These are phyloP conservation scores for Thymelicus lineola DNA, from an alignment of 2,888 invertebrate species.

Conservation along the genomic window DNA sequence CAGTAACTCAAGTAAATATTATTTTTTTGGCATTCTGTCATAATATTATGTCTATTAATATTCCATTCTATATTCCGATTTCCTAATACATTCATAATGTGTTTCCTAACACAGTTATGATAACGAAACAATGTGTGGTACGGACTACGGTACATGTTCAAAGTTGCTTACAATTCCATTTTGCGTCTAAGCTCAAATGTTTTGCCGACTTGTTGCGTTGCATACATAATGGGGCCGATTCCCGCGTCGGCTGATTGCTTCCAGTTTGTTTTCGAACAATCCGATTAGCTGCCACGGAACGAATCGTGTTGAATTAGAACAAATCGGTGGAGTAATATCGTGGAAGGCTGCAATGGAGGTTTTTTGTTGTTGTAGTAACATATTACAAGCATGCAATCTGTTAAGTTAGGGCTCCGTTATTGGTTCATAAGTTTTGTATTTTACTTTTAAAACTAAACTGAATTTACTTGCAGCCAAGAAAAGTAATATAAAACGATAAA, in stretches of 20 bases:
- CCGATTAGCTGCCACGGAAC: slow-evolving; percentile 17
- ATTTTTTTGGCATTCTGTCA: no score
- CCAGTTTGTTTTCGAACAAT: slow-evolving; percentile 28
- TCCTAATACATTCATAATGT: neutral
- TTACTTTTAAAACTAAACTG: no score
- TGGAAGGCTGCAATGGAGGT: neutral
- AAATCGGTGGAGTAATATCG: slow-evolving; percentile 8
- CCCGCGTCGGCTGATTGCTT: slow-evolving; percentile 23
- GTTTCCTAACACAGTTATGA: slow-evolving; percentile 1
- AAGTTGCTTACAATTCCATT: slow-evolving; percentile 1
- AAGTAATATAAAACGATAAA: no score
- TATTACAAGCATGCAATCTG: no score
- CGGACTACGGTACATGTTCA: neutral
- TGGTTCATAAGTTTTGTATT: no score
- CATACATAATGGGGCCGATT: slow-evolving; percentile 10
- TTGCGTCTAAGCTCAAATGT: slow-evolving; percentile 18
- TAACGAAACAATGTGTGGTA: neutral
- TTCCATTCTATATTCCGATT: neutral
- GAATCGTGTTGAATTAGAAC: slow-evolving; percentile 14
- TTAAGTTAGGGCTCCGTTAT: no score
- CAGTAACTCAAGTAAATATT: no score
- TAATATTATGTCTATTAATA: no score
- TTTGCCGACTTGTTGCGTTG: slow-evolving; percentile 30
- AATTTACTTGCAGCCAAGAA: no score
- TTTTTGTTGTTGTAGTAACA: neutral